phyloP scores from a whole-genome alignment of 1,140 invertebrate genomes.

The Rhagoletis pomonella region DNA sequence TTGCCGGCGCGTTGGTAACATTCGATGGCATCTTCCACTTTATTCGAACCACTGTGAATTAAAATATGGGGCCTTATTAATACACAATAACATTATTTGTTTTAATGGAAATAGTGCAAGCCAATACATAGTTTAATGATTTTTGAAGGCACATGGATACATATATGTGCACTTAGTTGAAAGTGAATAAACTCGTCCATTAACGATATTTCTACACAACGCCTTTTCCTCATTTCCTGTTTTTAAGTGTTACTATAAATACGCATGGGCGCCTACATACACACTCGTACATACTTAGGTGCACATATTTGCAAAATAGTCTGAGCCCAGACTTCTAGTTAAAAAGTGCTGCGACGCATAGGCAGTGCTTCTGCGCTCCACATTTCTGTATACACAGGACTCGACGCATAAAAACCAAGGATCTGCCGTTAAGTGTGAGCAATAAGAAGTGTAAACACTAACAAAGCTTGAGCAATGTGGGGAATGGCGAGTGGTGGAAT shows the following conservation, averaged over 20 bases:
- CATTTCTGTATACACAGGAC: constrained; percentile 45
- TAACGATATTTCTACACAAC: too few species aligned
- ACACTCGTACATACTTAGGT: not conserved
- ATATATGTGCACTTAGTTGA: too few species aligned
- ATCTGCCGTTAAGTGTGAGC: not conserved
- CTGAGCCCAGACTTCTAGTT: not conserved
- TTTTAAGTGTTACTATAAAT: not conserved
- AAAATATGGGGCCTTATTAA: too few species aligned
- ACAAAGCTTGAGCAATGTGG: not conserved
- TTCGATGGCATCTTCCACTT: too few species aligned
- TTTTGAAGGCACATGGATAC: not conserved
- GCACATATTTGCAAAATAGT: not conserved
- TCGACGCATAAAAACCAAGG: constrained; percentile 26
- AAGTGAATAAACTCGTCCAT: not conserved
- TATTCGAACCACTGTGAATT: too few species aligned
- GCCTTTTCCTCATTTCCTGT: too few species aligned
- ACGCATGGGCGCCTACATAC: not conserved
- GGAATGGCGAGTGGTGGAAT: not conserved
- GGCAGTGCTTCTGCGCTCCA: constrained; percentile 34
- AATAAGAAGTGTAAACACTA: constrained; percentile 14
- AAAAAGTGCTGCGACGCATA: not conserved
- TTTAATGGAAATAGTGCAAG: too few species aligned
- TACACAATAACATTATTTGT: too few species aligned
- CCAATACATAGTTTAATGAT: too few species aligned
- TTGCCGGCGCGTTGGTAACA: constrained; percentile 91